These are phyloP conservation scores for Sylvilagus floridanus DNA, from an alignment of 2,797 vertebrate species.

Conservation along the genomic window DNA sequence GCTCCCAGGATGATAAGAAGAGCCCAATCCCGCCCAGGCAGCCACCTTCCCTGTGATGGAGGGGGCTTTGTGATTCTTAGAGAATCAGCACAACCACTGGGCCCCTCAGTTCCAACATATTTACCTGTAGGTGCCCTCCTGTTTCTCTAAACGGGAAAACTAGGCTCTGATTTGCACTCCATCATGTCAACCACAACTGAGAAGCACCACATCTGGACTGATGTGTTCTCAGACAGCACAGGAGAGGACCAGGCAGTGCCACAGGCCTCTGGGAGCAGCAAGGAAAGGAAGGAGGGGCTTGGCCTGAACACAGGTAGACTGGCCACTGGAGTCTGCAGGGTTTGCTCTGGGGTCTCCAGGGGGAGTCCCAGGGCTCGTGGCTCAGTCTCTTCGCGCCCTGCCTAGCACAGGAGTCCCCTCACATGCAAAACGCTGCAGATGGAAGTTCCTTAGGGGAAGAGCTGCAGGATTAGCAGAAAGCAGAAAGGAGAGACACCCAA, in stretches of 20 bases:
- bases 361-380: background rate
- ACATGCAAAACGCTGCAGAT: background rate
- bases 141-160: background rate
- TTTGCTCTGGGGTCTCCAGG: background rate
- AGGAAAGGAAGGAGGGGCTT: background rate
- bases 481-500: background rate
- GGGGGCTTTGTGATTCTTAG: background rate
- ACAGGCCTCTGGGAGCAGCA: background rate
- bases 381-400: background rate
- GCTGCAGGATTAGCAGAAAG: background rate
- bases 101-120: background rate
- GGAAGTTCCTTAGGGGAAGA: background rate
- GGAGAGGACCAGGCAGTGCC: background rate
- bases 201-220: background rate
- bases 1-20: background rate
- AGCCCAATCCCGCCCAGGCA: background rate
- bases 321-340: background rate
- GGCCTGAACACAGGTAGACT: background rate
- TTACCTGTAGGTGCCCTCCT: background rate
- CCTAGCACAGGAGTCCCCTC: background rate
- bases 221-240: background rate
- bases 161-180: background rate
- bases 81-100: background rate
- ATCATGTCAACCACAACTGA: background rate
- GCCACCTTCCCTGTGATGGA: background rate